phyloP scores from a whole-genome alignment of 2,888 invertebrate genomes.

The Agrypnus murinus region DNA sequence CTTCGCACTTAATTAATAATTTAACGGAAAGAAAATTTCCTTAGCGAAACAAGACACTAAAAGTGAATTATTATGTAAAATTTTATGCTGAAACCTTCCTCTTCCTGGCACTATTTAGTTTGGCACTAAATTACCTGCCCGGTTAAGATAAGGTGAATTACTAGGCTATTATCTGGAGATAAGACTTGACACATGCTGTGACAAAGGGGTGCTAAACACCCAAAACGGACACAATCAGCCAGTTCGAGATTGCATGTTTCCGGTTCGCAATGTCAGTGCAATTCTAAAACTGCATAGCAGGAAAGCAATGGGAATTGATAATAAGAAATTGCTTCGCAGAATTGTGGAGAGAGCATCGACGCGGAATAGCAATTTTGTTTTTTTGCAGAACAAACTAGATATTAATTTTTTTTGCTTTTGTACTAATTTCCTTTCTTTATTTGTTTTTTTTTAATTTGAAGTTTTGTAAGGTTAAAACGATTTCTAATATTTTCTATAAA shows the following conservation, averaged over 20 bases:
- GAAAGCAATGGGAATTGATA: constrained; percentile 30
- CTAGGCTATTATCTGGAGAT: constrained; percentile 52
- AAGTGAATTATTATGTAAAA: constrained; percentile 12
- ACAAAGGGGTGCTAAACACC: constrained; percentile 54
- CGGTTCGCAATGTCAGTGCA: constrained; percentile 28
- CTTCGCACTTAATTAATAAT: neutral
- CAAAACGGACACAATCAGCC: constrained; percentile 50
- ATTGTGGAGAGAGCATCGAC: neutral
- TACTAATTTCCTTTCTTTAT: too few species aligned
- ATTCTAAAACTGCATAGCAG: constrained; percentile 28
- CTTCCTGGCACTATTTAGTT: constrained; percentile 42
- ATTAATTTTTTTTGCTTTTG: too few species aligned
- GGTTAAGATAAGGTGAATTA: constrained; percentile 53
- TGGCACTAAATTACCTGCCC: constrained; percentile 47
- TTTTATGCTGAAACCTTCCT: constrained; percentile 10
- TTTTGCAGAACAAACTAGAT: too few species aligned
- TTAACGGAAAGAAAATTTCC: neutral
- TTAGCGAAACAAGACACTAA: neutral
- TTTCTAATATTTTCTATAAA: too few species aligned
- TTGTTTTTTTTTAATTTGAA: too few species aligned
- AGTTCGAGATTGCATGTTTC: constrained; percentile 44
- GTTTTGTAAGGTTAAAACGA: too few species aligned
- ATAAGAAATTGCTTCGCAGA: constrained; percentile 21
- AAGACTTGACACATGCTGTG: constrained; percentile 51
- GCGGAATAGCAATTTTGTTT: too few species aligned